These are phyloP conservation scores for Pogona vitticeps DNA, from an alignment of 2,113 vertebrate genomes.

Conservation along the genomic window DNA sequence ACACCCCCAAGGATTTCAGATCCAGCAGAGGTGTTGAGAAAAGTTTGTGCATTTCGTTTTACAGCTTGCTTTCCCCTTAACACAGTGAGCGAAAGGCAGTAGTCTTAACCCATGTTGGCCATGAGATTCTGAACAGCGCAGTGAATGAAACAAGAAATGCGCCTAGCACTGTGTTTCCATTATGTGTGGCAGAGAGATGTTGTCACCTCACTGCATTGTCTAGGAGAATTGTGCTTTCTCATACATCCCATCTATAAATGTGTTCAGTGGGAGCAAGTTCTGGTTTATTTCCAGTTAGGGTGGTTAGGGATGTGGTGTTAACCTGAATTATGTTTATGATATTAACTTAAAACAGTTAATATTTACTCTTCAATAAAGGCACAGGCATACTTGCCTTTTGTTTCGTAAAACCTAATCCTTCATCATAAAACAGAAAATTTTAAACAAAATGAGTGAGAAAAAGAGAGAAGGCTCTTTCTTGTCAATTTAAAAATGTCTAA, in stretches of 20 bases:
- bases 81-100: conserved; percentile 11
- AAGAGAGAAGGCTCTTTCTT: not conserved
- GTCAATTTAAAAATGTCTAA: not conserved
- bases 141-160: conserved; percentile 50
- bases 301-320: conserved; percentile 35
- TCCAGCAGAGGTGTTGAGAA: conserved; percentile 4
- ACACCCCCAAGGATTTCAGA: not conserved
- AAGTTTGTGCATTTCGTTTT: conserved; percentile 46
- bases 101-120: not conserved
- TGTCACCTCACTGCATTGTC: conserved; percentile 34
- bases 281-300: not conserved
- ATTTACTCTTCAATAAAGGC: conserved; percentile 72
- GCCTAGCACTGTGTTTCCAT: conserved; percentile 55
- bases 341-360: conserved; percentile 74
- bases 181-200: conserved; percentile 40
- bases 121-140: not conserved
- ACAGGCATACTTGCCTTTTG: not conserved
- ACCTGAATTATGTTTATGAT: conserved; percentile 60
- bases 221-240: conserved; percentile 66
- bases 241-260: not conserved
- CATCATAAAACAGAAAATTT: conserved; percentile 3
- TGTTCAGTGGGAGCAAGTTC: not conserved
- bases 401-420: not conserved
- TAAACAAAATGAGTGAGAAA: not conserved
- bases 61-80: conserved; percentile 50